Conservation (phyloP, 2,113 vertebrate species). For the Nibea albiflora region DNA sequence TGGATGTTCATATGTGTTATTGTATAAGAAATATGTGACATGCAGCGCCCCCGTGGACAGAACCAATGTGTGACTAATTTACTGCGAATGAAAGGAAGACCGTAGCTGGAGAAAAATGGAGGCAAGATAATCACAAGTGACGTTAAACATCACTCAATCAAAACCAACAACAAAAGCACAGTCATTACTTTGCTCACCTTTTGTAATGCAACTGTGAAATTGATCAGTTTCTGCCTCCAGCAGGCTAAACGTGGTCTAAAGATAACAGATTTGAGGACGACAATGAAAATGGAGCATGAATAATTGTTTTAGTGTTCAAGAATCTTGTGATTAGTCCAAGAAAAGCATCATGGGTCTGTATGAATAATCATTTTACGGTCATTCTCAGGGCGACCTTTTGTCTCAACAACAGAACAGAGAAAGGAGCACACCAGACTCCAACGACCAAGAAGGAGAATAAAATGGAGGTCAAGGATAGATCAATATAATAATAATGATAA, state of each 20-base stretch:
- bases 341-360: neutral
- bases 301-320: neutral
- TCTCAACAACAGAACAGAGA: neutral
- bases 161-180: too few relatives aligned
- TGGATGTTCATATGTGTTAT: neutral
- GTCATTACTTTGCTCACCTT: too few relatives aligned
- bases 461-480: too few relatives aligned
- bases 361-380: slow-evolving; percentile 15
- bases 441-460: neutral
- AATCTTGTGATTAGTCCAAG: neutral
- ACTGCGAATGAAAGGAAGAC: too few relatives aligned
- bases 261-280: neutral
- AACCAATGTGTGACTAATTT: too few relatives aligned
- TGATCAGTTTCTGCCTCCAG: neutral
- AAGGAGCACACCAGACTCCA: neutral
- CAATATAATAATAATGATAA: too few relatives aligned
- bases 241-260: neutral
- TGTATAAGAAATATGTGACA: neutral
- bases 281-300: slow-evolving; percentile 4
- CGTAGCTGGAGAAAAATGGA: too few relatives aligned
- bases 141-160: too few relatives aligned
- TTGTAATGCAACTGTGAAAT: neutral
- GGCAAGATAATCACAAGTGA: too few relatives aligned
- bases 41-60: too few relatives aligned
- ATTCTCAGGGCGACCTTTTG: neutral